Evolutionary conservation across 2,113 vertebrate species (phyloP).

Genomic region (Malaclemys terrapin): DNA sequence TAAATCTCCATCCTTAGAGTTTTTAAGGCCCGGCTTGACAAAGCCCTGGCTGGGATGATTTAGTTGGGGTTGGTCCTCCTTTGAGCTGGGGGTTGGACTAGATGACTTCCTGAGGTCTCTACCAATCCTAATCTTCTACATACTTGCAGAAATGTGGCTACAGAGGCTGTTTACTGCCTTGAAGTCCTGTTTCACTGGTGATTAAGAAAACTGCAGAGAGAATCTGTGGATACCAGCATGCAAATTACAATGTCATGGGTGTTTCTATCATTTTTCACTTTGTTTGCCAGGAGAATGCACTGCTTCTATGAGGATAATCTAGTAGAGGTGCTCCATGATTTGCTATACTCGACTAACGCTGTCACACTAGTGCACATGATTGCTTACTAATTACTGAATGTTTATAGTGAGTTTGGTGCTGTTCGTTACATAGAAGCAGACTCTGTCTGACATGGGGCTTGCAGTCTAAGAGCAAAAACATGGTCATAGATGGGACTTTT

Average conservation of each 20-base stretch:
- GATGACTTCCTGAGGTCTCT: no score
- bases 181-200: background rate
- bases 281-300: background rate
- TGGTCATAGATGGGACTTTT: slow-evolving; percentile 34
- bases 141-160: background rate
- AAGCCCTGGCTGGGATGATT: no score
- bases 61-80: no score
- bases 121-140: no score
- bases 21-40: no score
- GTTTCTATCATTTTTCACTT: background rate
- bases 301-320: background rate
- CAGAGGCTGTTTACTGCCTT: background rate
- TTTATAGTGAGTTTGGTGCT: background rate
- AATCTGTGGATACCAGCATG: background rate
- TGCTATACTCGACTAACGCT: background rate
- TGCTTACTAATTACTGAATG: slow-evolving; percentile 23
- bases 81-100: no score
- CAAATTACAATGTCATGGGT: background rate
- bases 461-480: slow-evolving; percentile 20
- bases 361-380: background rate
- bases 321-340: background rate
- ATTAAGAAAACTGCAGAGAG: background rate
- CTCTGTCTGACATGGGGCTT: slow-evolving; percentile 43
- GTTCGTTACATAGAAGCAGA: background rate
- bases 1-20: no score